These are phyloP conservation scores for Zoanthus sociatus DNA, from an alignment of 92 coral and sea anemone species.

Conservation along the genomic window DNA sequence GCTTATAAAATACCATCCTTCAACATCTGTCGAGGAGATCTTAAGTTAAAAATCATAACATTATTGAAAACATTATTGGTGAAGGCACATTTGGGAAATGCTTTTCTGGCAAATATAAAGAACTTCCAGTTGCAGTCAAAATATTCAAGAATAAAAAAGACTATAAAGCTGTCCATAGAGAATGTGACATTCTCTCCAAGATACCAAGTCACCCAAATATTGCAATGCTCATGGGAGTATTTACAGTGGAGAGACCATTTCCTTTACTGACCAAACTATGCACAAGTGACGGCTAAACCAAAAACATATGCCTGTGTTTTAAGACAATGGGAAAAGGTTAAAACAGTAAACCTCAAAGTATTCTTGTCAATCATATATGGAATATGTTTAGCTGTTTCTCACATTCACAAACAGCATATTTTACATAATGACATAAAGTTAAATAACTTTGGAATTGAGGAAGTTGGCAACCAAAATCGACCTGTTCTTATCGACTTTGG, in stretches of 20 bases:
- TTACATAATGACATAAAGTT: constrained; percentile 5
- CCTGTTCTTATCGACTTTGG: background rate
- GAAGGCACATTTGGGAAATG: constrained; percentile 1
- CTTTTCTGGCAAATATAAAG: background rate
- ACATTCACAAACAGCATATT: background rate
- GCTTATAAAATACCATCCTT: background rate
- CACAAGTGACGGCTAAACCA: background rate
- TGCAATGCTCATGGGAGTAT: constrained; percentile 11
- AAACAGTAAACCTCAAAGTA: background rate
- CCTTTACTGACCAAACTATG: constrained; percentile 23
- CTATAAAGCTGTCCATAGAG: background rate
- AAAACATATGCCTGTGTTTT: background rate
- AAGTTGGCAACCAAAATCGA: background rate
- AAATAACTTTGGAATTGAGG: background rate
- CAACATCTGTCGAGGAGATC: background rate
- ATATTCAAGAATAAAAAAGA: constrained; percentile 5
- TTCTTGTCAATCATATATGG: background rate
- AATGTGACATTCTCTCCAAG: background rate
- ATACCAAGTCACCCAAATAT: constrained; percentile 32
- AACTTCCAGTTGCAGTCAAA: constrained; percentile 6
- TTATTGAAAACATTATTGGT: background rate
- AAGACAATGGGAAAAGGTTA: background rate
- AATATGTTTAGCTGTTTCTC: background rate
- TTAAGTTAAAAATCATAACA: background rate
- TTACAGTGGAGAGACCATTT: constrained; percentile 9